Evolutionary conservation across 2,888 invertebrate genomes (phyloP).

Genomic region (Saturnia japonica): DNA sequence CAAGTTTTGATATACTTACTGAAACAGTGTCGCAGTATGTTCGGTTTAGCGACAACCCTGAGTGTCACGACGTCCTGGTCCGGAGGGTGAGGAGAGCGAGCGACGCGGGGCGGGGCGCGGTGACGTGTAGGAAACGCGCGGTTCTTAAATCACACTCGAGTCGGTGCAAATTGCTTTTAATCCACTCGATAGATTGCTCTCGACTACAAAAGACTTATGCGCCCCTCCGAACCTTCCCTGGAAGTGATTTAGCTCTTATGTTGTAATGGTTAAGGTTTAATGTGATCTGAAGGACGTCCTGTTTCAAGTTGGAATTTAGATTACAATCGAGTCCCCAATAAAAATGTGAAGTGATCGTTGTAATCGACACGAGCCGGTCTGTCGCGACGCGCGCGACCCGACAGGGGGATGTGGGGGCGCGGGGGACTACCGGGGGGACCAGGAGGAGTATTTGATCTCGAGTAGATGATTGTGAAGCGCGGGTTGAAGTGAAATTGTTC

Average conservation of each 20-base stretch:
- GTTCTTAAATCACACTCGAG: conserved; percentile 61
- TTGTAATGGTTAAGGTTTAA: conserved; percentile 24
- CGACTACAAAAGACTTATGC: conserved; percentile 55
- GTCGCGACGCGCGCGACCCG: conserved; percentile 30
- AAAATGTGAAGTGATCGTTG: conserved; percentile 57
- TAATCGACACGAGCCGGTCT: conserved; percentile 55
- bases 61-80: background rate
- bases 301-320: conserved; percentile 46
- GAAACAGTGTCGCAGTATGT: background rate
- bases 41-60: background rate
- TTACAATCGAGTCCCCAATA: conserved; percentile 58
- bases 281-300: conserved; percentile 23
- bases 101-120: conserved; percentile 13
- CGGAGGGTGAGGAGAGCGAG: background rate
- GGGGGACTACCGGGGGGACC: background rate
- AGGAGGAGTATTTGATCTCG: background rate
- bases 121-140: conserved; percentile 13
- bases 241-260: conserved; percentile 28
- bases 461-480: conserved; percentile 4
- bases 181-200: conserved; percentile 68
- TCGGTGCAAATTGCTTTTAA: conserved; percentile 71
- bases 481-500: background rate
- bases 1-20: background rate
- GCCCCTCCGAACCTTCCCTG: conserved; percentile 29
- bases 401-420: conserved; percentile 2